A percentile compares a stretch with the other conserved stretches of the same genome.
Conservation (phyloP, 2,113 vertebrate genomes). For the Platycercus adscitus region DNA sequence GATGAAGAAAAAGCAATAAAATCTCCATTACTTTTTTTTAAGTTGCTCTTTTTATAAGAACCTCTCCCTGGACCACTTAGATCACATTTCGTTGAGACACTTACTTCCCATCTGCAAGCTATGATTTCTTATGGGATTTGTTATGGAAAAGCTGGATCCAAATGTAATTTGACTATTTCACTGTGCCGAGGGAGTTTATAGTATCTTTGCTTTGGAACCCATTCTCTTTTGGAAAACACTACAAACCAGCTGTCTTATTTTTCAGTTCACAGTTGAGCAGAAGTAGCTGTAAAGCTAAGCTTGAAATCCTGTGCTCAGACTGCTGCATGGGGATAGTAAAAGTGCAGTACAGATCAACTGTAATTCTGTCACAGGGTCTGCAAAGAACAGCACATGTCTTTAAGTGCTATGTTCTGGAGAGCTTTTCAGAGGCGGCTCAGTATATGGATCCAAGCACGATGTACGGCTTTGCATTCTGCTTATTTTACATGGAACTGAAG, state of each 20-base stretch:
- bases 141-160: neutral
- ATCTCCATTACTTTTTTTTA: neutral
- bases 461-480: neutral
- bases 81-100: neutral
- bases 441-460: neutral
- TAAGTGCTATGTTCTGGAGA: neutral
- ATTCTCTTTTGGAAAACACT: neutral
- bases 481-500: neutral
- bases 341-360: neutral
- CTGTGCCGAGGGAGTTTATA: neutral
- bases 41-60: neutral
- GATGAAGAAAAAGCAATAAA: neutral
- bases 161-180: neutral
- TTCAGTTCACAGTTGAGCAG: neutral
- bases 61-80: neutral
- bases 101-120: neutral
- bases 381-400: neutral
- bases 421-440: neutral
- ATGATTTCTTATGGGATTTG: slow-evolving; percentile 14
- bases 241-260: neutral
- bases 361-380: neutral
- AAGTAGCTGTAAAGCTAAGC: neutral
- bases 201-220: neutral
- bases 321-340: neutral
- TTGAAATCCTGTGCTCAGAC: neutral